phyloP scores from a whole-genome alignment of 2,113 vertebrate genomes.

The Columba janthina region DNA sequence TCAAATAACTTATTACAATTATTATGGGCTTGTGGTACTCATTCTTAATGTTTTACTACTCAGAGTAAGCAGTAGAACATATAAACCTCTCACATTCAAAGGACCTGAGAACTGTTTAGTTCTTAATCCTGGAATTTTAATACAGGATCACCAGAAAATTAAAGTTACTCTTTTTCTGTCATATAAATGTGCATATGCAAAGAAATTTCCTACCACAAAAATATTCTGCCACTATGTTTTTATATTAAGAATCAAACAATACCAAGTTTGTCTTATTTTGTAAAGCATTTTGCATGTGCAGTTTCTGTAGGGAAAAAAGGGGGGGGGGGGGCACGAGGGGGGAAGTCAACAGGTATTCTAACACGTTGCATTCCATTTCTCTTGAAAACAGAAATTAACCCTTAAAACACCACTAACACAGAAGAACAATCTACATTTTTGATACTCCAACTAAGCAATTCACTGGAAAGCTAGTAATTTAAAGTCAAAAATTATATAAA shows the following conservation, averaged over 20 bases:
- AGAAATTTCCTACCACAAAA: background rate
- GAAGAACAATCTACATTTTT: background rate
- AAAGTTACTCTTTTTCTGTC: background rate
- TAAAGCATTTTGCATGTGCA: background rate
- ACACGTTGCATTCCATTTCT: background rate
- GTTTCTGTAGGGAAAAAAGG: background rate
- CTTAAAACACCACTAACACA: background rate
- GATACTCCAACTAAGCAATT: background rate
- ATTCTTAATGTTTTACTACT: background rate
- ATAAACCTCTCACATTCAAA: background rate
- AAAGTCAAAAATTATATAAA: background rate
- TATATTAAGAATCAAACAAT: background rate
- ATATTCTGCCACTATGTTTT: background rate
- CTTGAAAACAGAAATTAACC: background rate
- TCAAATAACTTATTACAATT: background rate
- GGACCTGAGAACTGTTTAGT: background rate
- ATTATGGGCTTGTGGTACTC: background rate
- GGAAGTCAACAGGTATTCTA: background rate
- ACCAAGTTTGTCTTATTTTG: background rate
- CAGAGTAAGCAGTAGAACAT: background rate
- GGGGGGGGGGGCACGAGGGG: fast-evolving
- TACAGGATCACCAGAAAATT: background rate
- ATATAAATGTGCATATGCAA: background rate
- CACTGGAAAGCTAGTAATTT: background rate
- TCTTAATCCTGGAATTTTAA: background rate